phyloP scores from a whole-genome alignment of 2,888 invertebrate genomes.

The Drosophila neutralis region DNA sequence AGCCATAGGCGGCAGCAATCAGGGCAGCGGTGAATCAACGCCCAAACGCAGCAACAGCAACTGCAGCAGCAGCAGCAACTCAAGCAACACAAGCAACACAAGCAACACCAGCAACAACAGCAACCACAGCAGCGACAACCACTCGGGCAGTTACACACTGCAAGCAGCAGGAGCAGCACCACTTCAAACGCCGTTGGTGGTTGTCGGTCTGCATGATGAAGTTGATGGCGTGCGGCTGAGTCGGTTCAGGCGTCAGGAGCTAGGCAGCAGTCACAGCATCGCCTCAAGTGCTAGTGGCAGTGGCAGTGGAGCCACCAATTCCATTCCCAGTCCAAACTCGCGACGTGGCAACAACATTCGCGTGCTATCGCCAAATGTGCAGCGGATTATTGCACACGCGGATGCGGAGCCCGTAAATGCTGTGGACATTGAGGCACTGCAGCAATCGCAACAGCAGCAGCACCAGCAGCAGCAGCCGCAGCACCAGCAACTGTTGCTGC shows the following conservation, averaged over 20 bases:
- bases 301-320: slow-evolving; percentile 13
- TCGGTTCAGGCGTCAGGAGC: slow-evolving; percentile 60
- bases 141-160: slow-evolving; percentile 58
- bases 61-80: slow-evolving; percentile 58
- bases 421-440: slow-evolving; percentile 80
- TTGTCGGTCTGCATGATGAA: slow-evolving; percentile 67
- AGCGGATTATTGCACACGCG: slow-evolving; percentile 86
- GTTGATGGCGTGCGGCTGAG: slow-evolving; percentile 69
- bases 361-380: slow-evolving; percentile 86
- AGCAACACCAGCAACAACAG: slow-evolving; percentile 30
- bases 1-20: slow-evolving; percentile 29
- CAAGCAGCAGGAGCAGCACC: slow-evolving; percentile 1
- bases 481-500: slow-evolving; percentile 43
- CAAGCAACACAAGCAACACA: slow-evolving; percentile 18
- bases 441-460: slow-evolving; percentile 60
- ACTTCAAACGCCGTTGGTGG: slow-evolving; percentile 41
- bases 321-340: slow-evolving; percentile 12
- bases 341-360: slow-evolving; percentile 82
- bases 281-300: slow-evolving; percentile 50
- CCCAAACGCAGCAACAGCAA: slow-evolving; percentile 64
- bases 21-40: slow-evolving; percentile 71
- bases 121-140: slow-evolving; percentile 57
- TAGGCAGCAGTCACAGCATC: slow-evolving; percentile 64
- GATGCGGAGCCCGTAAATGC: slow-evolving; percentile 83
- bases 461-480: slow-evolving; percentile 16